Evolutionary conservation across 2,797 vertebrate species (phyloP).

Genomic region (Loris lydekkerianus): DNA sequence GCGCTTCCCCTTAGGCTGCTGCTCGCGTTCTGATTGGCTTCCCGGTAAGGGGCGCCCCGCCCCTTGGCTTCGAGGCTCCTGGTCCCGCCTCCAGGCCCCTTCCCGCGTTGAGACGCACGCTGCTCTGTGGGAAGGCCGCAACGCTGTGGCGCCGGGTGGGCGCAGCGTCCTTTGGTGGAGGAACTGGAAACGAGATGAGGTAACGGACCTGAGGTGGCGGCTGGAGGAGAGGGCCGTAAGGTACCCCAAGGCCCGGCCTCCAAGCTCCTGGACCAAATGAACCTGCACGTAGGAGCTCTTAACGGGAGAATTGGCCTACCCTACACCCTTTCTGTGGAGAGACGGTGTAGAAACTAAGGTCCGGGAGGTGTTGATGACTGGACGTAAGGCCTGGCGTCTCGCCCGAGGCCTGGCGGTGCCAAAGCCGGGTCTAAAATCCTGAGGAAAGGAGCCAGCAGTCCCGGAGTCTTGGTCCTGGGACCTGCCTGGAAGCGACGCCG

Average conservation of each 20-base stretch:
- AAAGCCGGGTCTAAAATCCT: neutral
- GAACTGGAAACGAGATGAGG: neutral
- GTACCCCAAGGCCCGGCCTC: neutral
- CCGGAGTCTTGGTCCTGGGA: neutral
- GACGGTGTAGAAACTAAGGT: slow-evolving; percentile 36
- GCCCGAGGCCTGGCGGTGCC: neutral
- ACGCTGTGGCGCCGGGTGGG: rapidly evolving
- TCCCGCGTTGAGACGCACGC: slow-evolving; percentile 6
- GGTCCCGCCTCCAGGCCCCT: neutral
- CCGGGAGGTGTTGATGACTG: neutral
- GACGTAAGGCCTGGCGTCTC: neutral
- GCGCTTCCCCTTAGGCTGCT: rapidly evolving
- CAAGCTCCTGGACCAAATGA: neutral
- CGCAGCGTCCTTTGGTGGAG: rapidly evolving
- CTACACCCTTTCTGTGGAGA: neutral
- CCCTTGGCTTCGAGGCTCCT: neutral
- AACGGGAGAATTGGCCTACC: neutral
- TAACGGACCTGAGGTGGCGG: neutral
- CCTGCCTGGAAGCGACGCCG: neutral
- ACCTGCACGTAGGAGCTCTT: neutral
- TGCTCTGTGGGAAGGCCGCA: rapidly evolving
- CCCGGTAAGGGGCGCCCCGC: neutral
- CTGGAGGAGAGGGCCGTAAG: neutral
- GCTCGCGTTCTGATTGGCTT: slow-evolving; percentile 70
- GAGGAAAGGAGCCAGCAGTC: neutral